Percentiles rank a stretch among this genome's conserved stretches.
Conservation (phyloP, 2,113 vertebrate species). For the Dicerorhinus sumatrensis region DNA sequence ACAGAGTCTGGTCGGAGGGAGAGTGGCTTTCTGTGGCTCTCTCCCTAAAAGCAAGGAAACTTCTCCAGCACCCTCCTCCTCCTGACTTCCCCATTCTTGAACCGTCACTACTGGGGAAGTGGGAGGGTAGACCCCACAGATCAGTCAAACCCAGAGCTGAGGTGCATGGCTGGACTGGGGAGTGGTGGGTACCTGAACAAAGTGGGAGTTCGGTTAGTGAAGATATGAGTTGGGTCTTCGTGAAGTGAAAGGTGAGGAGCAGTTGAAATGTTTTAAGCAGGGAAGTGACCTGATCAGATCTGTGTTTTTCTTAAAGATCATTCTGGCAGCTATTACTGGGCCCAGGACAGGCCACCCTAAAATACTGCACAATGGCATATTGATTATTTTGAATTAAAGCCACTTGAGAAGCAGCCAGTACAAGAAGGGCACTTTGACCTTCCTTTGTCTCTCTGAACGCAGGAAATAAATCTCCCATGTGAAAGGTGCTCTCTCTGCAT, state of each 20-base stretch:
- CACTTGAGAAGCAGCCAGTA: too few species aligned
- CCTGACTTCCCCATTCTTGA: not conserved
- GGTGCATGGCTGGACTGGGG: not conserved
- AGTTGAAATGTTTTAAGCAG: not conserved
- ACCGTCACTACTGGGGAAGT: not conserved
- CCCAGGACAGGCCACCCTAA: too few species aligned
- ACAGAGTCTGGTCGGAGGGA: not conserved
- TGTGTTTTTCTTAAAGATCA: not conserved
- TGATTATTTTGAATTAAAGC: too few species aligned
- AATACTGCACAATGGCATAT: too few species aligned
- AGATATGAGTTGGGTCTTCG: not conserved
- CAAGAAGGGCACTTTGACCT: too few species aligned
- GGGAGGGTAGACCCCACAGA: not conserved
- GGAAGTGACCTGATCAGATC: not conserved
- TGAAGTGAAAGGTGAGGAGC: not conserved
- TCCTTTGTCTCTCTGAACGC: too few species aligned
- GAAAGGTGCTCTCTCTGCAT: too few species aligned
- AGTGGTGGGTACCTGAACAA: not conserved
- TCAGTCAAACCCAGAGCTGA: not conserved
- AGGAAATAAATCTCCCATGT: too few species aligned
- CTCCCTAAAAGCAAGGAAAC: not conserved
- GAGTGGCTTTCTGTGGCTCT: not conserved
- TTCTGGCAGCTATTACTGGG: not conserved
- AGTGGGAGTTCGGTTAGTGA: not conserved
- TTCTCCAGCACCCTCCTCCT: too few species aligned